A percentile compares a stretch with the other conserved stretches of the same genome.
Conservation (phyloP, 2,113 vertebrate genomes). For the Brachyhypopomus gauderio region DNA sequence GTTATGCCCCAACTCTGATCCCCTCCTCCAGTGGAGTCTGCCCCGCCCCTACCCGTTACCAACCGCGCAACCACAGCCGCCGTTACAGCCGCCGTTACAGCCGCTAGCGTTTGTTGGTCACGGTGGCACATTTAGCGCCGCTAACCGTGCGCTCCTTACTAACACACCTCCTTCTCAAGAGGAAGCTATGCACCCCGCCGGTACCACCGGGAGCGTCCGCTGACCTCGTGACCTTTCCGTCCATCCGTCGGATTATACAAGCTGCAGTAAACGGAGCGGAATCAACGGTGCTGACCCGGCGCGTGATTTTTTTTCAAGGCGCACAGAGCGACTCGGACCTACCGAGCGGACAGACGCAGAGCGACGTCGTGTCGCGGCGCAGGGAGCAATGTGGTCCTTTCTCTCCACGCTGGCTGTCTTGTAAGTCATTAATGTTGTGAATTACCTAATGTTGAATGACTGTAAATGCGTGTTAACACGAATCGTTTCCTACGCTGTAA, state of each 20-base stretch:
- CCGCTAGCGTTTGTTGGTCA: slow-evolving; percentile 22
- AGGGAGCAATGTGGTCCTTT: slow-evolving; percentile 80
- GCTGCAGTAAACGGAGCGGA: slow-evolving; percentile 43
- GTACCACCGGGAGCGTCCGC: slow-evolving; percentile 70
- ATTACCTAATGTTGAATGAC: slow-evolving; percentile 41
- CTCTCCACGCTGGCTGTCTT: slow-evolving; percentile 81
- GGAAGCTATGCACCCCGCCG: slow-evolving; percentile 68
- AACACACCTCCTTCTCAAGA: slow-evolving; percentile 51
- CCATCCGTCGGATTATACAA: slow-evolving; percentile 68
- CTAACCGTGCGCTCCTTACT: slow-evolving; percentile 31
- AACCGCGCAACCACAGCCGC: slow-evolving; percentile 53
- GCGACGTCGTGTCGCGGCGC: slow-evolving; percentile 74
- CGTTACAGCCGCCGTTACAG: slow-evolving; percentile 40
- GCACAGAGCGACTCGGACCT: slow-evolving; percentile 65
- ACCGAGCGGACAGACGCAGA: slow-evolving; percentile 43
- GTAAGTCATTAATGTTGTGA: slow-evolving; percentile 68
- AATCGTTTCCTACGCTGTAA: slow-evolving; percentile 29
- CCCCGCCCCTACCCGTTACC: slow-evolving; percentile 57
- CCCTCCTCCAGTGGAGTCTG: slow-evolving; percentile 58
- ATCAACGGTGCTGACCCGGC: slow-evolving; percentile 33
- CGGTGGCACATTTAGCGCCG: slow-evolving; percentile 47
- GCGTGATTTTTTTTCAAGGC: slow-evolving; percentile 55
- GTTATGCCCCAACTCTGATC: slow-evolving; percentile 61
- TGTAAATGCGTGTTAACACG: slow-evolving; percentile 38
- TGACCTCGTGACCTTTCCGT: slow-evolving; percentile 70